Evolutionary conservation across 2,797 vertebrate species (phyloP).

Genomic region (Amblyraja radiata): DNA sequence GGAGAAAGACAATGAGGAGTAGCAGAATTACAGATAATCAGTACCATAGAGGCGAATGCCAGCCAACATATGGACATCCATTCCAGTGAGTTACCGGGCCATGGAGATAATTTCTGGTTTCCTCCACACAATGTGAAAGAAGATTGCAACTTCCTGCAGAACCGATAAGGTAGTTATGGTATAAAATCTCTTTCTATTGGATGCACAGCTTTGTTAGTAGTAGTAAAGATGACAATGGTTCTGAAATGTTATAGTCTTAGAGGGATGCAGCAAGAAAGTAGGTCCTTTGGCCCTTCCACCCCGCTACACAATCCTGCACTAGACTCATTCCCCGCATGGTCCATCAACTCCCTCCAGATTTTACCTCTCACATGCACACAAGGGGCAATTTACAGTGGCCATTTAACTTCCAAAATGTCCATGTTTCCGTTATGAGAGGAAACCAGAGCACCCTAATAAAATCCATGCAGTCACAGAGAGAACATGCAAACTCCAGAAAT

Average conservation of each 20-base stretch:
- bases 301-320: too few relatives aligned
- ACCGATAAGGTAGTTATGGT: not conserved
- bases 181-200: not conserved
- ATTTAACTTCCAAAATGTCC: too few relatives aligned
- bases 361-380: too few relatives aligned
- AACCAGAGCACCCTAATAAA: too few relatives aligned
- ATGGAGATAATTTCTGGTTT: not conserved
- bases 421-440: too few relatives aligned
- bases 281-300: too few relatives aligned
- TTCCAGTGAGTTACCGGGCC: not conserved
- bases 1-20: not conserved
- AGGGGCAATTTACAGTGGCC: too few relatives aligned
- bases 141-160: not conserved
- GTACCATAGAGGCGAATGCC: not conserved
- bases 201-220: not conserved
- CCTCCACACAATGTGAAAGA: not conserved
- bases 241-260: not conserved
- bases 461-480: too few relatives aligned
- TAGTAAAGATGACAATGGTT: not conserved
- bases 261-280: too few relatives aligned
- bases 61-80: not conserved
- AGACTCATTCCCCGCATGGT: too few relatives aligned
- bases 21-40: not conserved
- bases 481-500: too few relatives aligned
- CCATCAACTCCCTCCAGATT: too few relatives aligned